Base-by-base conservation (phyloP, 2,888 invertebrate genomes). In the Clitarchus hookeri region DNA sequence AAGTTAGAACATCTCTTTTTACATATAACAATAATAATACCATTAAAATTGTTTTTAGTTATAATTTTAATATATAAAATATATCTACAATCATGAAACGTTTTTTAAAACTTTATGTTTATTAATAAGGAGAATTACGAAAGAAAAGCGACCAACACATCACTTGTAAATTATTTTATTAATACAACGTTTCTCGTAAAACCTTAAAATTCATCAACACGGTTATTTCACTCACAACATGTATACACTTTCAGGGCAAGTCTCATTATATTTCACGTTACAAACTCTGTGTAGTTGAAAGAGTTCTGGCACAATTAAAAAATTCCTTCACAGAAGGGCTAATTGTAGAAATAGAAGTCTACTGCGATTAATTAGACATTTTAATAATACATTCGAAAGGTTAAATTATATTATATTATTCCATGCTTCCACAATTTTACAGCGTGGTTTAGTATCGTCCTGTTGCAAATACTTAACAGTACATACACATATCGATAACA, bases 281-380 rank as follows among this genome's bases (percentile, higher is more conserved):
- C 65, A 65, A 11, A 12, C 23, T 19, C 65, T 65, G 65, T 65
- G 16, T 23, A 65, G 23, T 1, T 19, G 19, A 65, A 65, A 65
- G n/a, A 16, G 8, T 53, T 53, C 6, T 65, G 65, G 65, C 65
- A 84, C 36, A 79, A 44, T 84, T 84, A 86, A 86, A 86, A 86
- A 79, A 44, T 82, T 84, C 86, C 86, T 86, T 86, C 86, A 86
- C 86, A 86, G 86, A 86, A 86, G 86, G 86, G 86, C 65, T 65
- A 65, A n/a, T 23, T 65, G 65, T 65, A 65, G 65, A 65, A 65
- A 65, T 65, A 65, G 65, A 65, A 23, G n/a, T n/a, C 65, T 65
- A 65, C 65, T 65, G 65, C n/a, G n/a, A 65, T 16, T 65, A n/a
- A 65, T 65, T 23, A 65, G n/a, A n/a, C 16, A 23, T 65, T 65